Evolutionary conservation across 2,797 vertebrate genomes (phyloP), one percentile per base, ranked within the genome.

Genomic region (Choloepus didactylus): DNA sequence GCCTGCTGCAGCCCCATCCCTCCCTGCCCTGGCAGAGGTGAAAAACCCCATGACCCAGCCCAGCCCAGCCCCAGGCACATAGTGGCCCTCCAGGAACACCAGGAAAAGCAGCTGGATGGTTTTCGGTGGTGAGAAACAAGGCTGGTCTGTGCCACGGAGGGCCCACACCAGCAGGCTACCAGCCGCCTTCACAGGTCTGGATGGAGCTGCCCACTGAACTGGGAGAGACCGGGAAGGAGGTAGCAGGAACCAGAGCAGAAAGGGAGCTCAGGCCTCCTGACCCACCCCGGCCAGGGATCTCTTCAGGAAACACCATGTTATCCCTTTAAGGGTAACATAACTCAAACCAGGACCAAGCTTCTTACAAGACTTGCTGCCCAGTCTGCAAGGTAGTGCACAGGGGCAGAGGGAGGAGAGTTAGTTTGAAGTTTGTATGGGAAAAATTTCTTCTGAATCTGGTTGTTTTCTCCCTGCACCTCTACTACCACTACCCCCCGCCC

Each of bases 361-460:
- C 1, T 6, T 87, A 67, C 31, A 79, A 62, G 77, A 27, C 18
- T 72, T 49, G 23, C 15, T 79, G 49, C 41, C 84, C 41, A 51
- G 51, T n/a, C 44, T 69, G 19, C 35, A 1, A 18, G 6, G 21
- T 19, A 54, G 38, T 80, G 8, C 67, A 31, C 23, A 15, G 49
- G n/a, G 59, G 73, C 0, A 4, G 29, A 64, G 64, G 16, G 29
- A 59, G 18, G 19, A 31, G n/a, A 66, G 51, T 9, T 29, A 9
- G 18, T 35, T 5, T n/a, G 12, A 81, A 82, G 23, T 51, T 49
- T 77, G 49, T 77, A 41, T 8, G 38, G 35, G 67, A 82, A 93
- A 75, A 51, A 38, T 14, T 62, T 77, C 87, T 66, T 69, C 70
- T 79, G 49, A 88, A 85, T 90, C 44, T 66, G 35, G 31, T 54